Percentiles rank a stretch among this genome's conserved stretches.
These are phyloP conservation scores for Antechinus flavipes DNA, from an alignment of 2,113 vertebrate genomes.

Conservation along the genomic window DNA sequence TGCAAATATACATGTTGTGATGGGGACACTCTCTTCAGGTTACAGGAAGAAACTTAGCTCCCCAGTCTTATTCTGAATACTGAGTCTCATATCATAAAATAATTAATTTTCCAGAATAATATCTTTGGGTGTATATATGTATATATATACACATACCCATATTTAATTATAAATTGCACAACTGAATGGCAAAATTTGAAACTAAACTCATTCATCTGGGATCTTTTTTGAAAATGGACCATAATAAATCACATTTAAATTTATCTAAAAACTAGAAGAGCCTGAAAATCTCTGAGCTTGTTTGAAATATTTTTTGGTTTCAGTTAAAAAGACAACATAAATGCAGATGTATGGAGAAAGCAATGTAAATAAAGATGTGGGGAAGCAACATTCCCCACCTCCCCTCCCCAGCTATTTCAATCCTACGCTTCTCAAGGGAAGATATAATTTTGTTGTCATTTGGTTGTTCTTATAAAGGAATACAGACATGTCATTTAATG, in stretches of 20 bases:
- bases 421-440: neutral
- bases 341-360: neutral
- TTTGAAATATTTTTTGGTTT: neutral
- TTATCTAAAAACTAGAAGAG: neutral
- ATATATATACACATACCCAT: no score
- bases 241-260: neutral
- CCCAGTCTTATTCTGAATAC: neutral
- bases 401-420: neutral
- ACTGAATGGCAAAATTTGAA: neutral
- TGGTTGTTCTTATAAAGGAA: neutral
- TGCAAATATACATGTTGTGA: neutral
- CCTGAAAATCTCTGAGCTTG: neutral
- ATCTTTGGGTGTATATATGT: neutral
- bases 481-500: neutral
- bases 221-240: neutral
- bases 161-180: neutral
- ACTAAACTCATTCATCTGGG: neutral
- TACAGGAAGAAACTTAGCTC: neutral
- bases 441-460: conserved; percentile 6
- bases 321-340: neutral
- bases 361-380: neutral
- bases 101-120: neutral
- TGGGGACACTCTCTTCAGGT: neutral
- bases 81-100: neutral
- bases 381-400: neutral